A percentile compares a stretch with the other conserved stretches of the same genome.
phyloP scores from a whole-genome alignment of 2,888 invertebrate genomes.

The Salticus scenicus region DNA sequence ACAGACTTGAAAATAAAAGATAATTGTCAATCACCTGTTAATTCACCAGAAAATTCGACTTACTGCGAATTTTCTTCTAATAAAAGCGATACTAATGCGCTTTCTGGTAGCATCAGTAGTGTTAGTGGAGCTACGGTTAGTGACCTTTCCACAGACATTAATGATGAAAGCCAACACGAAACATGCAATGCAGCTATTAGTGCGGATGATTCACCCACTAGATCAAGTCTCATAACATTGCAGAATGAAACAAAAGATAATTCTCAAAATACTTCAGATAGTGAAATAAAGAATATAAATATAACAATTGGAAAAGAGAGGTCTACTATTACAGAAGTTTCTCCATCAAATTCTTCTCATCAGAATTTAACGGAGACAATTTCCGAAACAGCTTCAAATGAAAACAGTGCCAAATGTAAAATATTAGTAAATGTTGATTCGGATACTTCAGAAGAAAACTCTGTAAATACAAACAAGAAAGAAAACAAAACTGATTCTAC shows the following conservation, averaged over 20 bases:
- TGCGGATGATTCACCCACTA: not conserved
- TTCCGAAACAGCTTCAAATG: not conserved
- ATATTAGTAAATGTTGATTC: too few relatives aligned
- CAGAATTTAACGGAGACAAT: not conserved
- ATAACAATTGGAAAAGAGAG: not conserved
- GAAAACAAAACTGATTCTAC: not conserved
- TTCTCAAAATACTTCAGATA: not conserved
- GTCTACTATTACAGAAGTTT: not conserved
- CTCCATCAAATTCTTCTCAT: not conserved
- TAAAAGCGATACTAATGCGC: slow-evolving; percentile 26
- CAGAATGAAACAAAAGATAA: not conserved
- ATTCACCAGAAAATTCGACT: slow-evolving; percentile 28
- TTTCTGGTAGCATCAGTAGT: slow-evolving; percentile 46
- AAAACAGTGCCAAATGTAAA: slow-evolving; percentile 15
- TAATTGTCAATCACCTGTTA: not conserved
- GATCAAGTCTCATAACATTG: not conserved
- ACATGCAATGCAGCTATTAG: not conserved
- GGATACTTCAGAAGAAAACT: not conserved
- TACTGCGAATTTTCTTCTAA: slow-evolving; percentile 16
- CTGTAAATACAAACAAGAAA: not conserved
- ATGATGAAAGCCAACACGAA: slow-evolving; percentile 17
- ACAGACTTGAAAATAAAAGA: not conserved
- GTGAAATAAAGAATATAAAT: not conserved
- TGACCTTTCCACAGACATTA: slow-evolving; percentile 35
- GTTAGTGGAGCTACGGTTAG: slow-evolving; percentile 50